Evolutionary conservation across 2,888 invertebrate genomes (phyloP), one percentile per base, ranked within the genome.

Genomic region (Chaetogeoica ovagalla): DNA sequence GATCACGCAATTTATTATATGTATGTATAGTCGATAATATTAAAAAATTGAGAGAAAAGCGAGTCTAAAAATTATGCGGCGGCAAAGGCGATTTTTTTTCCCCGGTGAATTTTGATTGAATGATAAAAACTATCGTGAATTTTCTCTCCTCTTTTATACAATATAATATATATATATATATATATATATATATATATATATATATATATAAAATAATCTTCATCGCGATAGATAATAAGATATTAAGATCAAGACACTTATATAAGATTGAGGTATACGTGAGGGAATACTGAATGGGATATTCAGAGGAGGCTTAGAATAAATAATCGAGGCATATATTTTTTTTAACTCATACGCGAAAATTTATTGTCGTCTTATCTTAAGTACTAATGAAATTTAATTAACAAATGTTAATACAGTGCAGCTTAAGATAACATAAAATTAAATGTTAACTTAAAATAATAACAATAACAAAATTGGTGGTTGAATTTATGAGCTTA

Each of bases 41-140:
- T 57, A 21, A 39, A 30, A 57, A 23, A 65, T 55, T 0, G 6
- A 39, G 55, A 3, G 37, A 21, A 21, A 71, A 62, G n/a, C n/a
- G 48, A 8, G 23, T 43, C 48, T 13, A 68, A 76, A 66, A 30
- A 76, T 68, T 68, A 76, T 55, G 55, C 52, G 63, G 21, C 19
- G 68, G 75, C 57, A 76, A 76, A 76, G 66, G 15, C 23, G 66
- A 75, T 75, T 75, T 75, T 37, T 3, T 59, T 76, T 76, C n/a
- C n/a, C n/a, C 30, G 48, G 15, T 0, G 66, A 68, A 5, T 59
- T 68, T 59, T 59, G 59, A 76, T 68, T 43, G 43, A 66, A 76
- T 68, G 37, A 65, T 65, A 55, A 55, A 52, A 73, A 63, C 0
- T 52, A 37, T 73, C 2, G 48, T 21, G 52, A 4, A 65, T 65